Base-by-base conservation (phyloP, 2,113 vertebrate species). In the Tragelaphus imberbis region DNA sequence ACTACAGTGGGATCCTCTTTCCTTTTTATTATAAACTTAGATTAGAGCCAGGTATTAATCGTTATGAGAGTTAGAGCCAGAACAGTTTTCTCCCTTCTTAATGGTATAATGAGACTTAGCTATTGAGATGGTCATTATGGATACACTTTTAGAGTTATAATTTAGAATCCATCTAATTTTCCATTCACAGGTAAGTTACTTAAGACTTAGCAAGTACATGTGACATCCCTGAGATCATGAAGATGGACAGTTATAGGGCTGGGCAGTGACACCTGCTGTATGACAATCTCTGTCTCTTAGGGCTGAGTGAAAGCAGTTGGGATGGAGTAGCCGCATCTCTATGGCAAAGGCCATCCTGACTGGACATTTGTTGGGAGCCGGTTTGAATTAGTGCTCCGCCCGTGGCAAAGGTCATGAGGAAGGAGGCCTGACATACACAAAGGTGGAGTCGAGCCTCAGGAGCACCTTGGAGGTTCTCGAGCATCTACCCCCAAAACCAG, bases 261-360 rank as follows among this genome's bases (percentile, higher is more conserved):
- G 6, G 15, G 6, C 44, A 14, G 5, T 80, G 12, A n/a, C 27
- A 49, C 30, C 81, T 11, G 6, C 30, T 28, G 13, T 16, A 28
- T 9, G 51, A 17, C 6, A 2, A 3, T 14, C 23, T 40, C 16
- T 23, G 19, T 44, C 25, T 28, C 1, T 6, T 36, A 23, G 3
- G 11, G 3, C 28, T 1, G 6, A n/a, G 12, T 27, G 17, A 47
- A 61, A 27, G 44, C n/a, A 23, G 53, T 2, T 19, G 15, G 33
- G 6, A 12, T 2, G 3, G 6, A 65, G 59, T 19, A 17, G 25
- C 17, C 1, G 1, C 1, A 1, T 77, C 27, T 25, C 27, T 23
- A 2, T 3, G 25, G n/a, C 10, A 17, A 25, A 7, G 21, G 1
- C 14, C 17, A 8, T 33, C 59, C 16, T 1, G 1, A 3, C 2